Base-by-base conservation (phyloP, 2,113 vertebrate species). In the Clarias gariepinus region DNA sequence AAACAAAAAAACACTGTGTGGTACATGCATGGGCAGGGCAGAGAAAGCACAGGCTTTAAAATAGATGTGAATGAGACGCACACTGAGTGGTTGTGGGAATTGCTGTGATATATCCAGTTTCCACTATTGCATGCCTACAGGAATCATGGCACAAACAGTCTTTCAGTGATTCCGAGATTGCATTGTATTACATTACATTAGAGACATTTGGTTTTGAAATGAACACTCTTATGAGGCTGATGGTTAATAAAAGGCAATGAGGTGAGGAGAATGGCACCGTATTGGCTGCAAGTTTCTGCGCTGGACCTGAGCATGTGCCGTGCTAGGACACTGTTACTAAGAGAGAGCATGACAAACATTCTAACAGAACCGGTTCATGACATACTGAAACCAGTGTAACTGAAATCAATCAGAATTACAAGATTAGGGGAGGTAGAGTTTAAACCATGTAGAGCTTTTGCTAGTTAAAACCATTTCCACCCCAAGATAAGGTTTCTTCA, bases 241-340 rank as follows among this genome's bases (percentile, higher is more conserved):
- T 41, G 25, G 33, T 41, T 41, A 41, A 41, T 73, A 76, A 16
- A 76, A 25, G 1, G 23, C 41, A 25, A 3, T n/a, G 21, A 53
- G 41, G 33, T 41, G 69, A 73, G 69, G 3, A 41, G 23, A 41
- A 73, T 41, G 69, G 23, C 23, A 9, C 41, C 25, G 41, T 47
- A 21, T 41, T 8, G 7, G 19, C 19, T 21, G 19, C 69, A 21
- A 52, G 4, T 8, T 76, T 53, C 36, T 74, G 36, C 1, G 18
- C 1, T 18, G 2, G 69, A 41, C 23, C 6, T 47, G 41, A 52
- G 73, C 4, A 11, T 11, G 10, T 53, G 10, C 73, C n/a, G 73
- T 25, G 13, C 73, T 76, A 53, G 25, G 28, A 64, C 47, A 64
- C 64, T 87, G 86, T 87, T 87, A 69, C 73, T 16, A 83, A 53